Base-by-base conservation (phyloP, 2,113 vertebrate genomes). In the Chloroceryle aenea region DNA sequence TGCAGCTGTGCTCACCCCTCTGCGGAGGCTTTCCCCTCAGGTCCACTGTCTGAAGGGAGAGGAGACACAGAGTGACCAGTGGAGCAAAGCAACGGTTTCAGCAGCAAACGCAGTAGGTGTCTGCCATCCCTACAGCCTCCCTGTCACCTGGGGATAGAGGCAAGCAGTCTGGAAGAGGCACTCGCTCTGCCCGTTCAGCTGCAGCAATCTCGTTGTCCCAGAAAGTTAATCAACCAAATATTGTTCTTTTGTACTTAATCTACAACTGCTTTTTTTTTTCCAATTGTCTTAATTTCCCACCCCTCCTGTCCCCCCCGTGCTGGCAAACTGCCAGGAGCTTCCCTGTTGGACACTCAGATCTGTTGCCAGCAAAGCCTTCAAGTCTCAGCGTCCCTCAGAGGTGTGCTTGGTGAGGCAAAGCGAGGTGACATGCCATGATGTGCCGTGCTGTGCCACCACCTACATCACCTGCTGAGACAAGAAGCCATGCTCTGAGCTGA, bases 351-450 rank as follows among this genome's bases (percentile, higher is more conserved):
- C 53, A n/a, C 2, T 1, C 30, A 30, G 67, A 12, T 29, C 45
- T 0, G 0, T 10, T n/a, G 34, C 23, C 50, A 58, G 30, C 36
- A 38, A 64, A 90, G 42, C 16, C 38, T 45, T n/a, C 29, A 10
- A 30, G 14, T 38, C 38, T 32, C 76, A 23, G 81, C 36, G 15
- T 30, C 1, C 0, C 26, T 23, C 40, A 15, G 68, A 68, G 40
- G 4, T 1, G 1, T 29, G 14, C 27, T 6, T 0, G 0, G 22
- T 32, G 34, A 20, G 62, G 18, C 68, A 38, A 15, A 14, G 58
- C 0, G 2, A 84, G 36, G 23, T 43, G 64, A 7, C 3, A 0
- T 16, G 48, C 14, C 8, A 0, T 21, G 43, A 22, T 52, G 20
- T 58, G 64, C 52, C 62, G 59, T 4, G 0, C 34, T 77, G 63